Base-by-base conservation (phyloP, 2,797 vertebrate genomes). In the Glossophaga mutica region DNA sequence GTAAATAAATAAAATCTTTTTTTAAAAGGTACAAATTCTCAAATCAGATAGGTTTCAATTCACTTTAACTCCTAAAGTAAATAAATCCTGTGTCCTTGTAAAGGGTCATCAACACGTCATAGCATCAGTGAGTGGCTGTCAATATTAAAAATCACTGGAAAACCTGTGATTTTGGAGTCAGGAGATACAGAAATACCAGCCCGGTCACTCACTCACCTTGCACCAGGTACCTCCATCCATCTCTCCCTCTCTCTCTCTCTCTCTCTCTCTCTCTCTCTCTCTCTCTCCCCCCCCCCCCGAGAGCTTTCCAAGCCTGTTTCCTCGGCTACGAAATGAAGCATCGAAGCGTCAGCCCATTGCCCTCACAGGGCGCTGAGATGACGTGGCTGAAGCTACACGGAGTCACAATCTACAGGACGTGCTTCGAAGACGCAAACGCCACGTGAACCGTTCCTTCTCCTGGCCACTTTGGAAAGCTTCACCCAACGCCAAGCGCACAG, bases 241-340 rank as follows among this genome's bases (percentile, higher is more conserved):
- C n/a, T n/a, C n/a, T n/a, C n/a, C n/a, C 14, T 10, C 32, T 48
- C n/a, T 32, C 10, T 34, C n/a, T 24, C 14, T 10, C 26, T 48
- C n/a, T n/a, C 11, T 26, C 34, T 26, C 68, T 29, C 15, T 9
- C 32, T 39, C n/a, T 24, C 8, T 29, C 34, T 18, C 29, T 32
- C 59, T 32, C 29, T n/a, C 65, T n/a, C n/a, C n/a, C n/a, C n/a
- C n/a, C n/a, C n/a, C n/a, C n/a, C n/a, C n/a, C n/a, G n/a, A n/a
- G n/a, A n/a, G 21, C 24, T 82, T 52, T 59, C 79, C 78, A 55
- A 57, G 46, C 37, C 91, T 50, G 37, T 73, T 93, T 93, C 78
- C 87, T 81, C 57, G 70, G 50, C 83, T 85, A 42, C 81, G 48
- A 74, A 87, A 86, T 78, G 78, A 76, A 81, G 81, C 93, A 84